phyloP scores from a whole-genome alignment of 2,113 vertebrate species.

The Corapipo altera region DNA sequence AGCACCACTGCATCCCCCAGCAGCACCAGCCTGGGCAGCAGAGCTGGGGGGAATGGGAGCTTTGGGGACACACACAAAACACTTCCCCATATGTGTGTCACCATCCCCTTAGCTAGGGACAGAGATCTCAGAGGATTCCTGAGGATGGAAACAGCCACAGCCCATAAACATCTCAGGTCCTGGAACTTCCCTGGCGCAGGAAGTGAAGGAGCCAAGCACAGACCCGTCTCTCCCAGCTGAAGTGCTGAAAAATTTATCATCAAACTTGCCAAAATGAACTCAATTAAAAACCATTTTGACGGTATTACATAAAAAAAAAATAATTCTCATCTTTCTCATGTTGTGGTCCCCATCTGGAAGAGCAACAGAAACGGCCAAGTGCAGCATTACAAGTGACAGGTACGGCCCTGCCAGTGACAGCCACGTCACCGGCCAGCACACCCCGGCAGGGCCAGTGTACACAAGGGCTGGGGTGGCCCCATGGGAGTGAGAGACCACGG shows the following conservation, averaged over 20 bases:
- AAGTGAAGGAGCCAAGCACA: neutral
- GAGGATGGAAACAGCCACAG: neutral
- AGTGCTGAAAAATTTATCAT: conserved; percentile 17
- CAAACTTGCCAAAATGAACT: neutral
- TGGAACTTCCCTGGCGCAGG: neutral
- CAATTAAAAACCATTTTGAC: conserved; percentile 25
- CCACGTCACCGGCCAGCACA: accelerated
- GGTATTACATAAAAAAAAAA: neutral
- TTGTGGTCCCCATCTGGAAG: neutral
- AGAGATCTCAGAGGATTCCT: neutral
- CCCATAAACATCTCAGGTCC: neutral
- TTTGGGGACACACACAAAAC: neutral
- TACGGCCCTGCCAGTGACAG: neutral
- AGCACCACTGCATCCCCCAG: neutral
- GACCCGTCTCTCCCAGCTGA: neutral
- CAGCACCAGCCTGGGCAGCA: neutral
- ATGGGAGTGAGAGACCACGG: accelerated
- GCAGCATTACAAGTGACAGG: neutral
- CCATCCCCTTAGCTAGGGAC: neutral
- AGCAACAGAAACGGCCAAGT: neutral
- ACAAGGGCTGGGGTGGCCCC: accelerated
- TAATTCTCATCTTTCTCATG: neutral
- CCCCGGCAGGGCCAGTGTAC: neutral
- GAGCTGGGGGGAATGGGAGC: accelerated
- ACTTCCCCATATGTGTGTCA: accelerated